Conservation (phyloP, 1,140 invertebrate genomes). For the Bombus polaris region DNA sequence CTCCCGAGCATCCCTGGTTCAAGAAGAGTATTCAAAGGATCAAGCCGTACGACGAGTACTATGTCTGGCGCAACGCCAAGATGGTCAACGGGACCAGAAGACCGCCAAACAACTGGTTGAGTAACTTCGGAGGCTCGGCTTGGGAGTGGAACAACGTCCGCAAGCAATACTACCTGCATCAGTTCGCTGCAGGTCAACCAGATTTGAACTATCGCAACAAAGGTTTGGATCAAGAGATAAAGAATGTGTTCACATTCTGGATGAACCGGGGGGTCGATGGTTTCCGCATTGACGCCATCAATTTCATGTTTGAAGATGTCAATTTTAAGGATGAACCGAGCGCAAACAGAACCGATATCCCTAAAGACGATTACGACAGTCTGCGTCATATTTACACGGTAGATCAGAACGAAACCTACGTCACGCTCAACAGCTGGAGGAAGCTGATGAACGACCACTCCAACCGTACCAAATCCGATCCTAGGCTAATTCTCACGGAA, state of each 20-base stretch:
- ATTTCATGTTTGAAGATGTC: constrained; percentile 80
- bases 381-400: constrained; percentile 73
- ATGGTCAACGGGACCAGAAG: constrained; percentile 54
- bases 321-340: constrained; percentile 76
- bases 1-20: constrained; percentile 88
- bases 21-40: constrained; percentile 84
- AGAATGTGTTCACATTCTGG: constrained; percentile 85
- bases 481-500: constrained; percentile 86
- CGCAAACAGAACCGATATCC: constrained; percentile 53
- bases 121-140: constrained; percentile 80
- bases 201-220: constrained; percentile 88
- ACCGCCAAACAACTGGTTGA: constrained; percentile 79
- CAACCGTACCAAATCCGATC: neutral
- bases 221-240: constrained; percentile 84
- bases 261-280: constrained; percentile 87
- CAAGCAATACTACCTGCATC: constrained; percentile 85
- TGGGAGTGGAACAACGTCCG: constrained; percentile 84
- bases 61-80: constrained; percentile 85
- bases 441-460: constrained; percentile 63
- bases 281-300: constrained; percentile 87
- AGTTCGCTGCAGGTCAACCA: constrained; percentile 85
- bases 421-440: constrained; percentile 73
- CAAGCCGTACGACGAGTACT: constrained; percentile 87
- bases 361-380: constrained; percentile 70
- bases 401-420: constrained; percentile 76